These are phyloP conservation scores for Colletes collaris DNA, from an alignment of 2,888 invertebrate species.

Conservation along the genomic window DNA sequence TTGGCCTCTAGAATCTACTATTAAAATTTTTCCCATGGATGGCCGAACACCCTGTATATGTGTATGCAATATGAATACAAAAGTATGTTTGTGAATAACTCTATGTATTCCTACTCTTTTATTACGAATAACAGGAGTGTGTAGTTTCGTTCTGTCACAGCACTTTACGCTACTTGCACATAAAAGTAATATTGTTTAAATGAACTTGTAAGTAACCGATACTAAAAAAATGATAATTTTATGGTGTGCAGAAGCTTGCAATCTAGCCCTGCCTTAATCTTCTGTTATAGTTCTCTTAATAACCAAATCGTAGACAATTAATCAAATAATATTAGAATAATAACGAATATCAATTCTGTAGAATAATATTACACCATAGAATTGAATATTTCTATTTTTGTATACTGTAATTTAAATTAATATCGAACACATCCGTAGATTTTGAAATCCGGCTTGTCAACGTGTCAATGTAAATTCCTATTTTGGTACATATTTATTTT, in stretches of 20 bases:
- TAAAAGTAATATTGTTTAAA: slow-evolving; percentile 16
- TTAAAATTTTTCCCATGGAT: no score
- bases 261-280: neutral
- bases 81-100: slow-evolving; percentile 10
- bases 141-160: neutral
- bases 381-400: no score
- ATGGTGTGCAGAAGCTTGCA: no score
- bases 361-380: neutral
- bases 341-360: neutral
- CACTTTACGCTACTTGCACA: slow-evolving; percentile 13
- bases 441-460: no score
- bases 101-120: neutral
- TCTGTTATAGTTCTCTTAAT: neutral
- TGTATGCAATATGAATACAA: slow-evolving; percentile 10
- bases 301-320: neutral
- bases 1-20: no score
- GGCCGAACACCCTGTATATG: no score
- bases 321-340: neutral
- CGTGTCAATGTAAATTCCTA: no score
- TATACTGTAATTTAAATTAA: no score
- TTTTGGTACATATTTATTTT: neutral
- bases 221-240: neutral
- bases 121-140: neutral
- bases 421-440: no score
- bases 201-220: neutral